These are phyloP conservation scores for Catharus bicknelli DNA, from an alignment of 2,113 vertebrate species.

Conservation along the genomic window DNA sequence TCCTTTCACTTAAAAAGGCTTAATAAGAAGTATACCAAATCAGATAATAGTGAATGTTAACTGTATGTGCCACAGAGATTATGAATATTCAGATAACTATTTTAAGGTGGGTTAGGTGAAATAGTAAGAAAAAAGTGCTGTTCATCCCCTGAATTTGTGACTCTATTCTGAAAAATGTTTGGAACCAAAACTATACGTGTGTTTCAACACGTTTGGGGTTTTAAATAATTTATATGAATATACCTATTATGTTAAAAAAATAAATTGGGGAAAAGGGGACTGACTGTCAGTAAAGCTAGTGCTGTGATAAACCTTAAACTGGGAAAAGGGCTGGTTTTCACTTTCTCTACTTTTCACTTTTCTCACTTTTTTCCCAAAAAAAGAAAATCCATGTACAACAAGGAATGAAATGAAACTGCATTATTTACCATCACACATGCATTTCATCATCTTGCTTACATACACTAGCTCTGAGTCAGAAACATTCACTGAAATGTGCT, in stretches of 20 bases:
- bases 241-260: neutral
- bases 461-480: neutral
- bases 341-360: neutral
- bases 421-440: neutral
- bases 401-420: neutral
- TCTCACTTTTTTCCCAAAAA: neutral
- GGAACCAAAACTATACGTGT: neutral
- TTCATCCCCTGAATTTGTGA: neutral
- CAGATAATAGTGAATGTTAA: neutral
- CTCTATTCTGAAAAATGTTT: neutral
- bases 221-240: neutral
- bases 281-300: neutral
- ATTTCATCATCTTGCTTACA: conserved; percentile 25
- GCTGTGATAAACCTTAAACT: neutral
- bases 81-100: neutral
- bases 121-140: neutral
- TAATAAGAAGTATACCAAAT: neutral
- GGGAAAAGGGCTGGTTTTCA: neutral
- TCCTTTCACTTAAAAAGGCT: neutral
- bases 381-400: neutral
- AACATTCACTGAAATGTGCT: conserved; percentile 2
- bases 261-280: neutral
- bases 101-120: neutral
- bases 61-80: neutral
- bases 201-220: neutral